Base-by-base conservation (phyloP, 1,140 invertebrate species). In the Pteromalus puparum region DNA sequence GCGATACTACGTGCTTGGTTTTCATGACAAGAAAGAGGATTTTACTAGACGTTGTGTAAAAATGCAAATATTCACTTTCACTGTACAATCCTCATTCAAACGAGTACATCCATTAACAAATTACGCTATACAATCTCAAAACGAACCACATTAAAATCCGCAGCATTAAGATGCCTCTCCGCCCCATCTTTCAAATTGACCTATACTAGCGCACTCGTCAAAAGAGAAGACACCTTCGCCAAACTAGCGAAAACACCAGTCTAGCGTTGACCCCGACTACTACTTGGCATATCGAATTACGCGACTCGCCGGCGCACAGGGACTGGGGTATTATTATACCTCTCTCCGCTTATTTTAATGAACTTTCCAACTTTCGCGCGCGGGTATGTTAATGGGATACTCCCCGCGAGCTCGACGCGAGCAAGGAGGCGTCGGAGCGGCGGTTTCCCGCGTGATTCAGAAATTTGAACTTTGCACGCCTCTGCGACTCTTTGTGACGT, bases 281-380 rank as follows among this genome's bases (percentile, higher is more conserved):
- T 26, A 30, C 26, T 18, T 2, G 9, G 46, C 80, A 65, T 77
- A 77, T 61, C 26, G 21, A 77, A 65, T 77, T 61, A 65, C 38
- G 24, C 21, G 38, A 65, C 38, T 13, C 21, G n/a, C 2, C 15
- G 21, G n/a, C 10, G 67, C 38, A 15, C 48, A 2, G 3, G n/a
- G 21, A 61, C 21, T 61, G 18, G 38, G 4, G n/a, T n/a, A n/a
- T n/a, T n/a, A n/a, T n/a, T 34, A 34, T 5, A 34, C 30, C 61
- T 5, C 65, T 34, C 15, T 24, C 10, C 53, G 77, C 77, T 42
- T 68, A 79, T 79, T 79, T 79, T 79, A 68, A 79, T 46, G 77
- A 79, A 79, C 77, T 79, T 79, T 68, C 61, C 34, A 79, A 79
- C 77, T 79, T 77, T 79, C 67, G 30, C 77, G 4, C 18, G 38